phyloP scores from a whole-genome alignment of 64 coral and sea anemone genomes.

The Dendronephthya gigantea region DNA sequence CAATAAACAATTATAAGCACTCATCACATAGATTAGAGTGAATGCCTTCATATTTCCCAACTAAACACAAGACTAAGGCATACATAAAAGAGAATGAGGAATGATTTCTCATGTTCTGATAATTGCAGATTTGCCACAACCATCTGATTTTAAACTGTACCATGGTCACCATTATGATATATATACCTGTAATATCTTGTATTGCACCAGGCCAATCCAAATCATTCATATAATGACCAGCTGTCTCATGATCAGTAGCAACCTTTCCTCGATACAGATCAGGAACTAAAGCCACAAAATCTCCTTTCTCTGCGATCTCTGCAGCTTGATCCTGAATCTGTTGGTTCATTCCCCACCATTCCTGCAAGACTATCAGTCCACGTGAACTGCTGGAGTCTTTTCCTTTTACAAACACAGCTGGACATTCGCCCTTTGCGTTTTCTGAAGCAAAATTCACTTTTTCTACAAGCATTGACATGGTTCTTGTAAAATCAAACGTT shows the following conservation, averaged over 20 bases:
- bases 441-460: background rate
- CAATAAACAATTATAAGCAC: too few species aligned
- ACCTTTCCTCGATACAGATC: conserved; percentile 73
- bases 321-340: conserved; percentile 73
- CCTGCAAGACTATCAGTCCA: conserved; percentile 73
- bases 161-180: too few species aligned
- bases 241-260: conserved; percentile 36
- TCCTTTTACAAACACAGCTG: background rate
- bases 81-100: too few species aligned
- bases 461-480: conserved; percentile 2
- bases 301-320: conserved; percentile 49
- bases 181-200: background rate
- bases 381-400: background rate
- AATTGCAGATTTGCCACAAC: too few species aligned
- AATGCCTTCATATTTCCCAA: too few species aligned
- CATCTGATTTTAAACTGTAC: too few species aligned
- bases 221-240: conserved; percentile 17
- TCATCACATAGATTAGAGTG: too few species aligned
- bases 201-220: background rate
- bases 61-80: too few species aligned
- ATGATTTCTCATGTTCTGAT: too few species aligned
- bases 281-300: conserved; percentile 75
- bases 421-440: background rate
- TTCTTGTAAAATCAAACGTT: background rate
- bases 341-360: conserved; percentile 99